Conservation (phyloP, 2,888 invertebrate species). For the Blera fallax region DNA sequence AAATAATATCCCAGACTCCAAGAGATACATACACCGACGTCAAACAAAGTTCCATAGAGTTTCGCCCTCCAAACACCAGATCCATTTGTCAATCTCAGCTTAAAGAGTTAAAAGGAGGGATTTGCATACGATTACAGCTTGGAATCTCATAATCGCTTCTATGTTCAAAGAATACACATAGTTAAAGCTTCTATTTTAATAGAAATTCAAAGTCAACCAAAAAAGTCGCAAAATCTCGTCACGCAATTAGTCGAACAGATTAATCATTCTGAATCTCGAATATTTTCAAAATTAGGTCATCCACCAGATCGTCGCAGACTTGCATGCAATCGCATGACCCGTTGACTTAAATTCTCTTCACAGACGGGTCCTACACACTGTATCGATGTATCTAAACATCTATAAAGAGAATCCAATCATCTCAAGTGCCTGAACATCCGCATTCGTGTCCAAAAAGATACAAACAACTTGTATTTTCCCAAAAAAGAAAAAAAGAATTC, state of each 20-base stretch:
- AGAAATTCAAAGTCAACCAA: not conserved
- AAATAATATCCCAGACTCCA: not conserved
- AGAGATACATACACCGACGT: not conserved
- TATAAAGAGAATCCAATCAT: conserved; percentile 9
- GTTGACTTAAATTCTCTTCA: not conserved
- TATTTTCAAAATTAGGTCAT: conserved; percentile 25
- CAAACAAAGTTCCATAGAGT: not conserved
- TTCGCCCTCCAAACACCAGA: not conserved
- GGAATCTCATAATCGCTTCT: not conserved
- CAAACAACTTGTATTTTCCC: conserved; percentile 15
- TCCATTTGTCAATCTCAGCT: not conserved
- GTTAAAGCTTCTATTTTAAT: not conserved
- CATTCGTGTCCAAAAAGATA: conserved; percentile 12
- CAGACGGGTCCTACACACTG: not conserved
- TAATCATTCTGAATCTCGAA: not conserved
- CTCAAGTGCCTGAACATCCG: conserved; percentile 49
- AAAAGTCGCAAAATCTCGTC: not conserved
- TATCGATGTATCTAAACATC: not conserved
- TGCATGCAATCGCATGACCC: conserved; percentile 3
- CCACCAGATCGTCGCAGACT: not conserved
- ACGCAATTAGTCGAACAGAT: conserved; percentile 13
- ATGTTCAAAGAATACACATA: not conserved
- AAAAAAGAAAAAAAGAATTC: not conserved
- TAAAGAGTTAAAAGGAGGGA: not conserved
- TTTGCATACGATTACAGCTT: conserved; percentile 19